phyloP scores from a whole-genome alignment of 1,140 invertebrate genomes.

The Drosophila lowei region DNA sequence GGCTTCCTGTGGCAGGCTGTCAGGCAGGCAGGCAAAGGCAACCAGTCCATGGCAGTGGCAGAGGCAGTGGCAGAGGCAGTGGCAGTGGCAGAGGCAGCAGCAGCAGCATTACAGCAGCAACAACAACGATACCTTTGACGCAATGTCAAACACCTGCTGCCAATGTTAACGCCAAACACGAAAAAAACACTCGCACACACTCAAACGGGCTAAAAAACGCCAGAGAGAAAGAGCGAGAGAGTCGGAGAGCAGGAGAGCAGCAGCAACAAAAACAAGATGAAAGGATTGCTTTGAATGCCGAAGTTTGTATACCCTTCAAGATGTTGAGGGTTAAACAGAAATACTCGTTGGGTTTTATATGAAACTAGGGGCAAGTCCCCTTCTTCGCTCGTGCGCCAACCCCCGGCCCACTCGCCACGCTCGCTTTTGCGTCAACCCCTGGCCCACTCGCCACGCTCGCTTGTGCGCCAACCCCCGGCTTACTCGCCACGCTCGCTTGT shows the following conservation, averaged over 20 bases:
- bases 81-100: constrained; percentile 30
- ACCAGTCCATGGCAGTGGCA: constrained; percentile 49
- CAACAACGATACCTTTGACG: constrained; percentile 75
- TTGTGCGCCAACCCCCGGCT: too few relatives aligned
- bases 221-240: constrained; percentile 10
- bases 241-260: constrained; percentile 56
- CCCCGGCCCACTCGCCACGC: too few relatives aligned
- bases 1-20: constrained; percentile 80
- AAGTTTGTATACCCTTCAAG: too few relatives aligned
- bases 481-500: too few relatives aligned
- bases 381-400: too few relatives aligned
- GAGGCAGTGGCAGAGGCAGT: constrained; percentile 21
- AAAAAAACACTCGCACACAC: constrained; percentile 61
- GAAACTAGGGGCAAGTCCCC: too few relatives aligned
- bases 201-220: constrained; percentile 54
- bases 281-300: too few relatives aligned
- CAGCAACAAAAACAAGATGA: constrained; percentile 42
- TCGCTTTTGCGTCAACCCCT: too few relatives aligned
- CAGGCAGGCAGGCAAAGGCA: constrained; percentile 52
- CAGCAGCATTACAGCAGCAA: constrained; percentile 32
- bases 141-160: constrained; percentile 81
- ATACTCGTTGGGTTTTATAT: too few relatives aligned
- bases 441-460: too few relatives aligned
- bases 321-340: too few relatives aligned
- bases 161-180: constrained; percentile 80